Conservation (phyloP, 2,888 invertebrate species). For the Mythimna loreyi region DNA sequence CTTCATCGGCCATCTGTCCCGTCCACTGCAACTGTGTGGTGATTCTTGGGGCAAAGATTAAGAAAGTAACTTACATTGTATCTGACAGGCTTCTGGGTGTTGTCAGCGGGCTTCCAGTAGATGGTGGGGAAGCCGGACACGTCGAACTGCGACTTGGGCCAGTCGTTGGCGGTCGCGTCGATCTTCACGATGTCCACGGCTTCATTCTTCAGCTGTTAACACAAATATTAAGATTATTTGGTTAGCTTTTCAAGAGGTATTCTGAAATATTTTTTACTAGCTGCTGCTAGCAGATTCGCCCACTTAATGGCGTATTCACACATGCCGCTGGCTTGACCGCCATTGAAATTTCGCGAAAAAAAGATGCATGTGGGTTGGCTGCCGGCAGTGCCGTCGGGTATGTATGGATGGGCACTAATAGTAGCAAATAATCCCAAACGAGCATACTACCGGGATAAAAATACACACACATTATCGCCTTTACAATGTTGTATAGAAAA, state of each 20-base stretch:
- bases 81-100: conserved; percentile 94
- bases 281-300: not conserved
- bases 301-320: too few relatives aligned
- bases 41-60: too few relatives aligned
- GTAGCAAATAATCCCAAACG: too few relatives aligned
- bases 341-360: too few relatives aligned
- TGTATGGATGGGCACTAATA: too few relatives aligned
- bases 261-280: not conserved
- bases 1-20: too few relatives aligned
- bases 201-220: conserved; percentile 94
- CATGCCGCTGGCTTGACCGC: too few relatives aligned
- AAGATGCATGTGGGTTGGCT: too few relatives aligned
- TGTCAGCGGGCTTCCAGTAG: conserved; percentile 97
- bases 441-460: too few relatives aligned
- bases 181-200: conserved; percentile 98
- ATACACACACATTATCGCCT: too few relatives aligned
- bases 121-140: conserved; percentile 99
- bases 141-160: conserved; percentile 95
- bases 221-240: conserved; percentile 1
- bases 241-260: not conserved
- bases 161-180: conserved; percentile 99
- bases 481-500: not conserved
- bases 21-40: too few relatives aligned
- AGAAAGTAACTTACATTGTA: conserved; percentile 96
- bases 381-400: too few relatives aligned